phyloP scores from a whole-genome alignment of 2,797 vertebrate genomes.

The Falco novaeseelandiae region DNA sequence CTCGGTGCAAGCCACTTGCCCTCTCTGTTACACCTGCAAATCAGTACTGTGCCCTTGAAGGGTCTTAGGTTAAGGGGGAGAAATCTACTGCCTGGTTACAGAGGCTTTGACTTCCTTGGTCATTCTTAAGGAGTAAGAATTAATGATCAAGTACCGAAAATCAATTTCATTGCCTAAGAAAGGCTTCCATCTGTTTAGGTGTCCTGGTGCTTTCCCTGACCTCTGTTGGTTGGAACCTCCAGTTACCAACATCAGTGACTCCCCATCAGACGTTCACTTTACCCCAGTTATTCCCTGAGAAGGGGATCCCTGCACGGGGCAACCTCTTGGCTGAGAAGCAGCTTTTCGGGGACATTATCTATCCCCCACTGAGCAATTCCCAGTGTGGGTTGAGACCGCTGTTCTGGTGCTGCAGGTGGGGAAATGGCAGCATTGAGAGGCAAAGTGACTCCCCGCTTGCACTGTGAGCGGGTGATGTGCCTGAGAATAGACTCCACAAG shows the following conservation, averaged over 20 bases:
- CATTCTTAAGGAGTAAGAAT: neutral
- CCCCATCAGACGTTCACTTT: neutral
- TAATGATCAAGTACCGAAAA: neutral
- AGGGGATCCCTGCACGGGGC: neutral
- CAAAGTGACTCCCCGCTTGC: neutral
- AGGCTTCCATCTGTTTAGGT: neutral
- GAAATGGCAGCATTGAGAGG: neutral
- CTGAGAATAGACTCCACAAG: neutral
- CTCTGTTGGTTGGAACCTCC: neutral
- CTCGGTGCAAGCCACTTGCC: neutral
- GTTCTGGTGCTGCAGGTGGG: neutral
- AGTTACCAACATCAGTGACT: no score
- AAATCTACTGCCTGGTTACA: neutral
- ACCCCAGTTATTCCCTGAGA: neutral
- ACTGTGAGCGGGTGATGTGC: fast-evolving
- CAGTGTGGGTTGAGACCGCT: neutral
- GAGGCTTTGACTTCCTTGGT: neutral
- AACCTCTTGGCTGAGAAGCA: neutral
- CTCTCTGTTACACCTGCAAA: no score
- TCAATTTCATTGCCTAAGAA: neutral
- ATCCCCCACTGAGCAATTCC: neutral
- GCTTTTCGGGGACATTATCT: neutral
- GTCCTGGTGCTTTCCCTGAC: neutral
- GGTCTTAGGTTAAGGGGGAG: neutral
- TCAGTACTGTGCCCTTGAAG: neutral